Base-by-base conservation (phyloP, 2,113 vertebrate genomes). In the Hippolais icterina region DNA sequence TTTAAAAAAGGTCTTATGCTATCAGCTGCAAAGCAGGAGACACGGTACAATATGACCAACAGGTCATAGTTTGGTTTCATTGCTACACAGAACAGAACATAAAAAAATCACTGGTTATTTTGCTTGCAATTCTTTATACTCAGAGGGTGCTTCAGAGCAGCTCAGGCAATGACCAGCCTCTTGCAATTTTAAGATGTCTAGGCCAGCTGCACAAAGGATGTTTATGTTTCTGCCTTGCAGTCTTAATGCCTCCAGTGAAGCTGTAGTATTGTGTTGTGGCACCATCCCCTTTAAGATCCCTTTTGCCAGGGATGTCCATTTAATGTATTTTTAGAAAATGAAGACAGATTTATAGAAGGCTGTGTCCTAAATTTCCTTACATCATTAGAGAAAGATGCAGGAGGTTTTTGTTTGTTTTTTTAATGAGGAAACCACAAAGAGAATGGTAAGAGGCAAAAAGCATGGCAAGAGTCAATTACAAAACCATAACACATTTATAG, bases 321-420 rank as follows among this genome's bases (percentile, higher is more conserved):
- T 94, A 81, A 63, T 75, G 31, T 92, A 87, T 71, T 95, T 94
- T 91, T 91, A 89, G 86, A 93, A 93, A 85, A 85, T 25, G 52
- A 33, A 83, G 61, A 52, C 11, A 91, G 76, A 87, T 68, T 75
- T 94, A 75, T 77, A 82, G 87, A 53, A 68, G 61, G 41, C 35
- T 37, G n/a, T 79, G 77, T 69, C 77, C 52, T 84, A 8, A 56
- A 70, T 71, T 89, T 89, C 57, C 22, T 84, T 79, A 71, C 31
- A 66, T 77, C 76, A 87, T 29, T 39, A 53, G 24, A 83, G 54
- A 78, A 83, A 93, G 70, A 79, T 61, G 59, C 27, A 68, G 39
- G 16, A 53, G 21, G 27, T 23, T 57, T 50, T 21, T 59, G 23
- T 27, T 8, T 1, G 41, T 61, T 84, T 89, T 89, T 87, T 5